A percentile compares a stretch with the other conserved stretches of the same genome.
Conservation (phyloP, 2,888 invertebrate species). For the Himalopsyche anomala region DNA sequence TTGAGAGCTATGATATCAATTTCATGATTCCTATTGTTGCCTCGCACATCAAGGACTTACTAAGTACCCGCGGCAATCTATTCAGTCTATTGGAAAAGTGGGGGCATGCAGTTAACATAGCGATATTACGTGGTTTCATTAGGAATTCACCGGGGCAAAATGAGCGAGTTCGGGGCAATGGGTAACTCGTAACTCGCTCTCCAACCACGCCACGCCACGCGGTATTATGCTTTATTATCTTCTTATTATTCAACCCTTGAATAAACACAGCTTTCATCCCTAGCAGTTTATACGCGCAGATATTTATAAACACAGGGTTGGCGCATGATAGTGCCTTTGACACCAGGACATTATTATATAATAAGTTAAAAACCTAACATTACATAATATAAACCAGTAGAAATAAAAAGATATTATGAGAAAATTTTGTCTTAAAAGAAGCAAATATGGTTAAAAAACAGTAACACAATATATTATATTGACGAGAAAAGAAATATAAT, state of each 20-base stretch:
- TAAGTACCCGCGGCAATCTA: background rate
- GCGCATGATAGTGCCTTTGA: background rate
- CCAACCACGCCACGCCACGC: slow-evolving; percentile 27
- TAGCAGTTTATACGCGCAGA: slow-evolving; percentile 12
- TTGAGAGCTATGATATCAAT: no score
- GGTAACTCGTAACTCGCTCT: slow-evolving; percentile 40
- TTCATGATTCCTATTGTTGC: no score
- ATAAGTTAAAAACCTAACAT: no score
- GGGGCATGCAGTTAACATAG: background rate
- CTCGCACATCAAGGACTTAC: background rate
- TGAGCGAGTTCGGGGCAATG: slow-evolving; percentile 16
- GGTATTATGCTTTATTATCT: slow-evolving; percentile 43
- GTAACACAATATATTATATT: no score
- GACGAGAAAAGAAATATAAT: no score
- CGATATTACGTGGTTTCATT: slow-evolving; percentile 42
- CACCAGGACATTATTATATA: no score
- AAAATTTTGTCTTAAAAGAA: no score
- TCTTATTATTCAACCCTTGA: slow-evolving; percentile 43
- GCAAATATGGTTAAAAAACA: no score
- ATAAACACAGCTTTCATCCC: slow-evolving; percentile 43
- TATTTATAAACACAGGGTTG: slow-evolving; percentile 1
- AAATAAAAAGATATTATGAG: no score
- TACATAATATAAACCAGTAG: no score
- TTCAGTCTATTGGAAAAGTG: slow-evolving; percentile 31
- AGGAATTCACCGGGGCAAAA: slow-evolving; percentile 37